These are phyloP conservation scores for Anolis sagrei DNA, from an alignment of 2,113 vertebrate species.

Conservation along the genomic window DNA sequence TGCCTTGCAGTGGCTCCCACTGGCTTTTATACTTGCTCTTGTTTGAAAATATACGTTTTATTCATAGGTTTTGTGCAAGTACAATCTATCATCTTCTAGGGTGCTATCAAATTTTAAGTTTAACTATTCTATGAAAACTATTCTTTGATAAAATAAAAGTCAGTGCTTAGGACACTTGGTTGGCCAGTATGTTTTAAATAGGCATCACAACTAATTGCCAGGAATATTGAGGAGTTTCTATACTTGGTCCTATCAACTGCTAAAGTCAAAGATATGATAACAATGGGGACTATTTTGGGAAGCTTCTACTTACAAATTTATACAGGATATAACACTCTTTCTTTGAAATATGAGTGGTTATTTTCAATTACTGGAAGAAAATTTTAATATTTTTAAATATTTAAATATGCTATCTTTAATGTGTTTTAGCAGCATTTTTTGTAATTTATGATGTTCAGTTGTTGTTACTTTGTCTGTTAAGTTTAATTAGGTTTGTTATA, in stretches of 20 bases:
- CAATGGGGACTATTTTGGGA: not conserved
- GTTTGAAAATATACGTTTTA: not conserved
- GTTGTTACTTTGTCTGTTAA: no score
- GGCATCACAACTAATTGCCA: not conserved
- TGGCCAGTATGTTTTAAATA: not conserved
- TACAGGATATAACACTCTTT: not conserved
- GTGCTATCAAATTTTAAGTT: not conserved
- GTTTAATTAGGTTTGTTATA: no score
- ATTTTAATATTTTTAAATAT: no score
- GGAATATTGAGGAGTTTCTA: slow-evolving; percentile 8
- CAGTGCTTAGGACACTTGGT: not conserved
- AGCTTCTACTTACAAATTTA: not conserved
- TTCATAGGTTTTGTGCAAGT: not conserved
- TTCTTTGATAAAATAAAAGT: not conserved
- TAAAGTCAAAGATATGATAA: not conserved
- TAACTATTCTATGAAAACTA: not conserved
- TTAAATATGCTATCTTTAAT: no score
- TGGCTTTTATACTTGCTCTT: not conserved
- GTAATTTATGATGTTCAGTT: no score
- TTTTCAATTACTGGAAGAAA: not conserved
- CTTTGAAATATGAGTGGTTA: not conserved
- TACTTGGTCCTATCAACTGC: slow-evolving; percentile 6
- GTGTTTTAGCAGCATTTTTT: no score
- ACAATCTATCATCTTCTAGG: not conserved
- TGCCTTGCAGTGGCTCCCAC: not conserved